A percentile compares a stretch with the other conserved stretches of the same genome.
Evolutionary conservation across 2,888 invertebrate genomes (phyloP).

Genomic region (Cylloceria caligata): DNA sequence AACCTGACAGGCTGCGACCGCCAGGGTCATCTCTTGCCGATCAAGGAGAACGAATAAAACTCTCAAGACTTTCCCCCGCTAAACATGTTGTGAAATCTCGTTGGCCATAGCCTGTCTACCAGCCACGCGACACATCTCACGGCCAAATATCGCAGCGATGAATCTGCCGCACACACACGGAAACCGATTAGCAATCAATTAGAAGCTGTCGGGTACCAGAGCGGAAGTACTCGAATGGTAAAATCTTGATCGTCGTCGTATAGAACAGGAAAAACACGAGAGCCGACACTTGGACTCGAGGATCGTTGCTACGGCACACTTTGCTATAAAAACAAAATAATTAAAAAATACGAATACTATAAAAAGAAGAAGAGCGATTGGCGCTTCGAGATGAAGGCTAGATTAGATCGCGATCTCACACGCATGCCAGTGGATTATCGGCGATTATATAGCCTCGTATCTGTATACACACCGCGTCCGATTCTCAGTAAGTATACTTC

Average conservation of each 20-base stretch:
- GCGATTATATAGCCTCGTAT: constrained; percentile 61
- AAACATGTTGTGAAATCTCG: not conserved
- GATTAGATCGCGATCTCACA: constrained; percentile 64
- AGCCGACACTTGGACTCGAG: constrained; percentile 50
- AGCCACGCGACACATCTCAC: constrained; percentile 19
- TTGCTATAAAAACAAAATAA: constrained; percentile 41
- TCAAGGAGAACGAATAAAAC: constrained; percentile 7
- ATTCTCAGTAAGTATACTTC: constrained; percentile 66
- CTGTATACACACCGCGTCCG: constrained; percentile 51
- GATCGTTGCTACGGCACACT: constrained; percentile 42
- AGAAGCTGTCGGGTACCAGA: constrained; percentile 32
- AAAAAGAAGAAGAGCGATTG: constrained; percentile 58
- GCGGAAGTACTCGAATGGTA: constrained; percentile 63
- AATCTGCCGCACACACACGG: constrained; percentile 35
- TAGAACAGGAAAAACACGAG: constrained; percentile 62
- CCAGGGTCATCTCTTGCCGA: constrained; percentile 37
- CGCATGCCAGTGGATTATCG: constrained; percentile 61
- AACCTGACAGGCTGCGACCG: constrained; percentile 46
- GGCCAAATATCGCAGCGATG: constrained; percentile 10
- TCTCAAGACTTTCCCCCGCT: not conserved
- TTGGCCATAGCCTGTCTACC: not conserved
- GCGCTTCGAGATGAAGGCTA: constrained; percentile 67
- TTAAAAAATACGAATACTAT: constrained; percentile 34
- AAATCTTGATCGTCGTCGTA: constrained; percentile 39
- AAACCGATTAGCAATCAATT: constrained; percentile 62